A percentile compares a stretch with the other conserved stretches of the same genome.
phyloP scores from a whole-genome alignment of 2,113 vertebrate species.

The Toxotes chatareus region DNA sequence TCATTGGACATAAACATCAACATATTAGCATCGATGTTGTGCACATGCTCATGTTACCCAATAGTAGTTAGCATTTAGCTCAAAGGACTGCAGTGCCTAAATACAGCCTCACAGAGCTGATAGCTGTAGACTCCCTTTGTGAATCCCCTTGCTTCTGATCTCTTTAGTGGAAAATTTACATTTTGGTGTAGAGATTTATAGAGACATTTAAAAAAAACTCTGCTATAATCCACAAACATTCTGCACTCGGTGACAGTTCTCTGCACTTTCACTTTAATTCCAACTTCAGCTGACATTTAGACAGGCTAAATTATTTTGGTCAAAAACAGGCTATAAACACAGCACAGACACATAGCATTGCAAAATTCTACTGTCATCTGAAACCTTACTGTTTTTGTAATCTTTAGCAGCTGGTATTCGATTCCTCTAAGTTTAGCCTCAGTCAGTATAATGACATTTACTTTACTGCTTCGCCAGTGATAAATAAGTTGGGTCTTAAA shows the following conservation, averaged over 20 bases:
- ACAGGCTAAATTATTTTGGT: conserved; percentile 2
- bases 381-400: conserved; percentile 19
- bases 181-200: neutral
- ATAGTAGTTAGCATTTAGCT: neutral
- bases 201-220: neutral
- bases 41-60: too few species aligned
- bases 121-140: neutral
- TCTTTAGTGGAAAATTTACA: neutral
- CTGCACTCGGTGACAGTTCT: neutral
- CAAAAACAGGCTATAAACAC: conserved; percentile 16
- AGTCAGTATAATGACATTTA: conserved; percentile 62
- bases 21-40: neutral
- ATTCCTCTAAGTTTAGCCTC: conserved; percentile 48
- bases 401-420: conserved; percentile 41
- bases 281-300: conserved; percentile 12
- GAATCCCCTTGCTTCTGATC: neutral
- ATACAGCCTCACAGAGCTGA: neutral
- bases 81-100: too few species aligned
- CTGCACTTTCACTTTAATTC: conserved; percentile 1
- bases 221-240: neutral
- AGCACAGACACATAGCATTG: neutral
- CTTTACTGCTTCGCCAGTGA: conserved; percentile 51
- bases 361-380: conserved; percentile 13
- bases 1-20: neutral
- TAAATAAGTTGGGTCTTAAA: conserved; percentile 55